Conservation (phyloP, 2,797 vertebrate species). For the Pteropus rufus region DNA sequence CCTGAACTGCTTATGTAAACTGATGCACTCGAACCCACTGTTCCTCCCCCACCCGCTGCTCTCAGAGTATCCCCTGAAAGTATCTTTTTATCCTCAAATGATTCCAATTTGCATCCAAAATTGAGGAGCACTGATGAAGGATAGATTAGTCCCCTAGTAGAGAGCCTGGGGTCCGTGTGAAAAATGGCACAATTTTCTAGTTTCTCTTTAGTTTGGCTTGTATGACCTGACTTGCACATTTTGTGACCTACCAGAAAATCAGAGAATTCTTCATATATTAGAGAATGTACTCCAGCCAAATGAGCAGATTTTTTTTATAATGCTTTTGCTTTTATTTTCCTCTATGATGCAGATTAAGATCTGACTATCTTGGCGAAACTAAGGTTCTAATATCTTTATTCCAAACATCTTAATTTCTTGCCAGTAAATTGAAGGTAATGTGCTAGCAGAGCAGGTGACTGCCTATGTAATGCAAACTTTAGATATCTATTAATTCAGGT, state of each 20-base stretch:
- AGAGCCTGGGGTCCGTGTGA: neutral
- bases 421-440: neutral
- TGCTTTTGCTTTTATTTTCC: neutral
- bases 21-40: neutral
- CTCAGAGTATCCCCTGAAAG: neutral
- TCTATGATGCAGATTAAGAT: neutral
- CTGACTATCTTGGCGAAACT: neutral
- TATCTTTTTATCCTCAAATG: neutral
- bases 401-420: slow-evolving; percentile 12
- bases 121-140: neutral
- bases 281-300: neutral
- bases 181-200: neutral
- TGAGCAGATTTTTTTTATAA: neutral
- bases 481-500: neutral
- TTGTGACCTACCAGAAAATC: neutral
- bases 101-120: neutral
- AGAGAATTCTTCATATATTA: neutral
- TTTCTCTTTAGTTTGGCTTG: neutral
- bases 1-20: neutral
- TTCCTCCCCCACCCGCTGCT: neutral
- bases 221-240: neutral
- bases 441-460: neutral
- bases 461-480: neutral
- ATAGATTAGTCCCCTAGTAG: neutral
- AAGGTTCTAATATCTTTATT: neutral